Evolutionary conservation across 2,888 invertebrate genomes (phyloP), one percentile per base, ranked within the genome.

Genomic region (Mesodorylaimus sp.): DNA sequence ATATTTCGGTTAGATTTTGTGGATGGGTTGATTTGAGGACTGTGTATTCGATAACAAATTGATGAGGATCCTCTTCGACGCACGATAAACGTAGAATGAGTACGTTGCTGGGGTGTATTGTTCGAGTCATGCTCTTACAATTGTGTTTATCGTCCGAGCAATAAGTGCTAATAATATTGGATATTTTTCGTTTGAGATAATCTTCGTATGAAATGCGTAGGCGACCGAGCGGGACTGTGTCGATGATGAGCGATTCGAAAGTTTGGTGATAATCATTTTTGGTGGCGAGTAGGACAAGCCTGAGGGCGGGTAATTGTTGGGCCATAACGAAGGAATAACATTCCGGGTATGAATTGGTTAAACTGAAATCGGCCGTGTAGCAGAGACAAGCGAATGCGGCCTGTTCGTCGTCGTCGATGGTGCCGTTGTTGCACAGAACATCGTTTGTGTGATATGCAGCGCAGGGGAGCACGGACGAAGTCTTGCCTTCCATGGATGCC

Each of bases 381-480:
- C 63, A 63, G 36, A 63, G 55, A 52, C 63, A 63, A 38, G 59
- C 58, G 52, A 57, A 56, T n/a, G n/a, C n/a, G n/a, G n/a, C n/a
- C n/a, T n/a, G n/a, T n/a, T n/a, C n/a, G n/a, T n/a, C n/a, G n/a
- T n/a, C n/a, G n/a, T n/a, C n/a, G 26, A 58, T 57, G 36, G 58
- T 60, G 19, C 55, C 59, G 23, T 57, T 55, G 55, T 63, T 63
- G 55, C 63, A 63, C 5, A 63, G 45, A 23, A 57, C 48, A 39
- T 55, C 50, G 26, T 52, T 52, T 24, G 46, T 52, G 23, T 48
- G 27, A 10, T 5, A 3, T 24, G 16, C 25, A n/a, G 7, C 19
- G 44, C 19, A 21, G 42, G 42, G 16, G 19, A 21, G 10, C 36
- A 36, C 36, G n/a, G n/a, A 13, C 13, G 36, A 13, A 36, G n/a